A percentile compares a stretch with the other conserved stretches of the same genome.
These are phyloP conservation scores for Drosophila ercepeae DNA, from an alignment of 1,140 invertebrate genomes.

Conservation along the genomic window DNA sequence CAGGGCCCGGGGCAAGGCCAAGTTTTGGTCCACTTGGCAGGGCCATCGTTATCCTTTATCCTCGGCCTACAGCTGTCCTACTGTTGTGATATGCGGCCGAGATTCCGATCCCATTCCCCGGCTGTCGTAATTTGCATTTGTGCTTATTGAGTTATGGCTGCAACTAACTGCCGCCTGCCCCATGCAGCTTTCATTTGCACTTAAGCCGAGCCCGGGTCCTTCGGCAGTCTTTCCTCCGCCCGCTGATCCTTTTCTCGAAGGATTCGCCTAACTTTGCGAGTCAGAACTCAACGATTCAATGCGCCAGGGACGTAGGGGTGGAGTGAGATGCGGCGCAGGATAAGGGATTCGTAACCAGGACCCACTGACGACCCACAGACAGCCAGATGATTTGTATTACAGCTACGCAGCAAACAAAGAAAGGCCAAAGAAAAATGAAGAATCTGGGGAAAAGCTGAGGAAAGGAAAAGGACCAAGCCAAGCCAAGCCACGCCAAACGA, in stretches of 20 bases:
- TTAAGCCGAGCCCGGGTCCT: conserved; percentile 55
- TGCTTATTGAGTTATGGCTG: conserved; percentile 79
- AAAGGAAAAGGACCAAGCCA: no score
- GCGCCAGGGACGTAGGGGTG: conserved; percentile 39
- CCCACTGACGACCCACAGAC: neutral
- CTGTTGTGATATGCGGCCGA: conserved; percentile 36
- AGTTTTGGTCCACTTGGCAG: conserved; percentile 27
- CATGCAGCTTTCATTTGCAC: conserved; percentile 69
- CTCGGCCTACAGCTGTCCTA: conserved; percentile 10
- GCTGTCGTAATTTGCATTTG: conserved; percentile 71
- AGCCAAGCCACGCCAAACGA: neutral
- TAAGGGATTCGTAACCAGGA: conserved; percentile 22
- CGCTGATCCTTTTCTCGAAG: neutral
- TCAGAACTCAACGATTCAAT: conserved; percentile 74
- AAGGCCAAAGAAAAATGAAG: conserved; percentile 27
- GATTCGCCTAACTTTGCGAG: conserved; percentile 54
- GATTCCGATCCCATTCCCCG: conserved; percentile 45
- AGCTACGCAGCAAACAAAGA: conserved; percentile 58
- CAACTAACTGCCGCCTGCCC: conserved; percentile 58
- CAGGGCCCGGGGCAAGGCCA: conserved; percentile 31
- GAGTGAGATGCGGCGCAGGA: neutral
- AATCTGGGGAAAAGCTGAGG: conserved; percentile 1
- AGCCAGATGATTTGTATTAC: conserved; percentile 75
- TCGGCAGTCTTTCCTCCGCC: neutral
- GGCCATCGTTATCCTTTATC: conserved; percentile 3